Evolutionary conservation across 2,888 invertebrate genomes (phyloP), one percentile per base, ranked within the genome.

Genomic region (Lithodes maja): DNA sequence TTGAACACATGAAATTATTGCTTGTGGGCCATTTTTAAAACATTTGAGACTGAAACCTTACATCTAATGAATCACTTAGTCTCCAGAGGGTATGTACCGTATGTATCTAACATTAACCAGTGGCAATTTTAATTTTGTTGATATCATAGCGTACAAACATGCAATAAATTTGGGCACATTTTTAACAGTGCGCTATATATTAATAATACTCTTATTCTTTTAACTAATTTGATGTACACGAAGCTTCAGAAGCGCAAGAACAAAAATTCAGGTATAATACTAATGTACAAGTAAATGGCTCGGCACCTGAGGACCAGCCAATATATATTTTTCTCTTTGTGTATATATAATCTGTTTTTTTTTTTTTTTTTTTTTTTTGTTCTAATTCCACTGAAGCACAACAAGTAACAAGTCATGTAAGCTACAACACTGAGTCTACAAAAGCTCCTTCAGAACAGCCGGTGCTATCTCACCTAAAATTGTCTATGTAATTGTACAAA

Each of bases 381-480:
- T 78, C 49, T 83, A 53, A 69, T 54, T 55, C 79, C 71, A 54
- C 54, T 71, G 54, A 83, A 87, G 71, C 78, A 83, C 82, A 17
- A 78, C 79, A 83, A 83, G 69, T 78, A 79, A 61, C 54, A 54
- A 74, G 85, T 89, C 85, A 89, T 85, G 88, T 89, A 85, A 89
- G 84, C 81, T 89, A 89, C 88, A 85, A 85, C 85, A 89, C 75
- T 83, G 83, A 68, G 84, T 83, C 88, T 89, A 89, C 75, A 55
- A 75, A 89, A 89, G 88, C 88, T 89, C 85, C 88, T 61, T 68
- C 88, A 85, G 77, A 89, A 85, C 85, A 85, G 85, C 75, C 49
- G 52, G 79, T 71, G 79, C 17, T 53, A 55, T 83, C 49, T 87
- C 54, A 83, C 52, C 83, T 79, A 85, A 83, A 53, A 50, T 53